These are phyloP conservation scores for Caenorhabditis plicata DNA, from an alignment of 2,888 invertebrate species.

Conservation along the genomic window DNA sequence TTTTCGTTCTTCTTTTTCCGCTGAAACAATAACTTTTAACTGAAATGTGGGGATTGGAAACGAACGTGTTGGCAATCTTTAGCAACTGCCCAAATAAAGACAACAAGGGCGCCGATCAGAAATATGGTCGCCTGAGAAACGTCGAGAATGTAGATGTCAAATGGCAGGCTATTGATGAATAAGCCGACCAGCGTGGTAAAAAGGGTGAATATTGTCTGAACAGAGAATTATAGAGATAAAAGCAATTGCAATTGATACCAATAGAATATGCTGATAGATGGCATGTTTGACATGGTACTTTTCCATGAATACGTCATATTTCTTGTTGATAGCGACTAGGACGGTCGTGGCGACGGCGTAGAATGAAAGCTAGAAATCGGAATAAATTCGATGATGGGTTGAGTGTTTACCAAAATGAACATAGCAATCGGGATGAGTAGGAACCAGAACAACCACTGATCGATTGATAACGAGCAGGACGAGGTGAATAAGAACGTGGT, in stretches of 20 bases:
- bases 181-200: conserved; percentile 19
- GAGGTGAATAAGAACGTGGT: conserved; percentile 47
- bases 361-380: conserved; percentile 48
- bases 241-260: conserved; percentile 14
- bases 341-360: conserved; percentile 58
- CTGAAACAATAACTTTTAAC: no score
- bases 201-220: conserved; percentile 26
- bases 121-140: conserved; percentile 13
- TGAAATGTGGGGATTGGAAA: no score
- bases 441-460: conserved; percentile 56
- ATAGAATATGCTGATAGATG: conserved; percentile 49
- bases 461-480: conserved; percentile 42
- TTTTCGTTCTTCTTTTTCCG: no score
- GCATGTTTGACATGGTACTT: conserved; percentile 50
- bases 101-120: conserved; percentile 12
- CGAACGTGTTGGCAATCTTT: no score
- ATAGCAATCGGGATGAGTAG: conserved; percentile 51
- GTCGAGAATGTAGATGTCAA: conserved; percentile 11
- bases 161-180: conserved; percentile 23
- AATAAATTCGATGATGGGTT: neutral
- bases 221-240: neutral
- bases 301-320: conserved; percentile 53
- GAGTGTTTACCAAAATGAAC: conserved; percentile 45
- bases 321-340: conserved; percentile 55
- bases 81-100: conserved; percentile 25